Base-by-base conservation (phyloP, 2,113 vertebrate species). In the Loxodonta africana region DNA sequence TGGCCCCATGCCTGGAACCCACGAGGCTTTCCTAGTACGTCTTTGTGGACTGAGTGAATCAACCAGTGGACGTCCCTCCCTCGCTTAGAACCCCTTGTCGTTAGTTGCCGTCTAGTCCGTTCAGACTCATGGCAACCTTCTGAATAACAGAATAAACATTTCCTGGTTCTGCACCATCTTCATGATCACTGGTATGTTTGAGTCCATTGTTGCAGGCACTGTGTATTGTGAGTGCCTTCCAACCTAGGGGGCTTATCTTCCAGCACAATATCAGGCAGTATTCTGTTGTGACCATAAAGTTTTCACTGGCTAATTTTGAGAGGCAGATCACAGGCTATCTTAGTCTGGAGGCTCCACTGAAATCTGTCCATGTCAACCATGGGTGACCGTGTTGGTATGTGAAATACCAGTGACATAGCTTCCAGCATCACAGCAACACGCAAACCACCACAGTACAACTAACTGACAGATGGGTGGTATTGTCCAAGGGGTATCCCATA, bases 51-150 rank as follows among this genome's bases (percentile, higher is more conserved):
- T 15, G 44, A 90, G 11, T 41, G n/a, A 81, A 23, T 41, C 48
- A n/a, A 6, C 17, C 1, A 3, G 25, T 8, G 51, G 37, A 8
- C 6, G 7, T 0, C 0, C 57, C 57, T 76, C 44, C 33, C 65
- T 57, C 11, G 6, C n/a, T n/a, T 44, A 8, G 83, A 78, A 48
- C 26, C 65, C 82, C 8, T 14, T 69, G 65, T 15, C 15, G 65
- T 33, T 69, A 30, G 65, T 5, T 69, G 30, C 65, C n/a, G 8
- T 71, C 5, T 6, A 20, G 69, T 18, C 17, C 1, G 14, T 7
- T 33, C 12, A 8, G 69, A 15, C 33, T 65, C 63, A 65, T 11
- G 26, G 63, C 63, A 14, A 57, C 12, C 15, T 65, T 8, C 28
- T 11, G 18, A 10, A 28, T 9, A 65, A 28, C 8, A 28, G 26